Evolutionary conservation across 2,797 vertebrate genomes (phyloP).

Genomic region (Pygocentrus nattereri): DNA sequence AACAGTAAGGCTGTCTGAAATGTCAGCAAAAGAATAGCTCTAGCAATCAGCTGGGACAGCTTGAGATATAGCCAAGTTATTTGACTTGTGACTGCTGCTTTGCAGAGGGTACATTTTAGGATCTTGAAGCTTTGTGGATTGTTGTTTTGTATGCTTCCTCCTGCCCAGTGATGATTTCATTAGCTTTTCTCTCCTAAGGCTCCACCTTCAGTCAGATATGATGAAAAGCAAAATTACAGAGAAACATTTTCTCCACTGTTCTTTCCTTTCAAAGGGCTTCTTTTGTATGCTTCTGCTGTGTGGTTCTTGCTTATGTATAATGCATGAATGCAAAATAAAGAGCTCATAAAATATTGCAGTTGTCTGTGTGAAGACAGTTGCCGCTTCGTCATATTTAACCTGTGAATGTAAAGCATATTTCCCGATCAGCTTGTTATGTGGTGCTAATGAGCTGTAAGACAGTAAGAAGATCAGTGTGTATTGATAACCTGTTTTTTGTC

Average conservation of each 20-base stretch:
- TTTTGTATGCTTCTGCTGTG: conserved; percentile 29
- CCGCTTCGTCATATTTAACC: conserved; percentile 70
- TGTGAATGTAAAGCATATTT: conserved; percentile 61
- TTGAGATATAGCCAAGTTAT: neutral
- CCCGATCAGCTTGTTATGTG: conserved; percentile 65
- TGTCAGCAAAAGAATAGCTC: neutral
- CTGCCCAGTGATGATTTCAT: conserved; percentile 31
- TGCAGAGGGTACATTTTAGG: neutral
- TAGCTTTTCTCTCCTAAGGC: neutral
- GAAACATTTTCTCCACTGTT: conserved; percentile 7
- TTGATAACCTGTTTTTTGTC: conserved; percentile 59
- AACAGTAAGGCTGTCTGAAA: neutral
- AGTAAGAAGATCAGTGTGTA: conserved; percentile 55
- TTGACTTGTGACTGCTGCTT: neutral
- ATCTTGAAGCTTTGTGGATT: neutral
- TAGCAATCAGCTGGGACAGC: neutral
- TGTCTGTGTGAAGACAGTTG: conserved; percentile 15
- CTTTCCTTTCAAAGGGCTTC: neutral
- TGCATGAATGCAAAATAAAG: conserved; percentile 52
- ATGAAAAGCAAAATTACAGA: conserved; percentile 4
- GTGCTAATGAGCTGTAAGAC: conserved; percentile 67
- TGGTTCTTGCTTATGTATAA: conserved; percentile 22
- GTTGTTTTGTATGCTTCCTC: conserved; percentile 5
- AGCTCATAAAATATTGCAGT: conserved; percentile 20
- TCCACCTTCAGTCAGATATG: neutral